Evolutionary conservation across 2,797 vertebrate species (phyloP), one percentile per base, ranked within the genome.

Genomic region (Lacerta agilis): DNA sequence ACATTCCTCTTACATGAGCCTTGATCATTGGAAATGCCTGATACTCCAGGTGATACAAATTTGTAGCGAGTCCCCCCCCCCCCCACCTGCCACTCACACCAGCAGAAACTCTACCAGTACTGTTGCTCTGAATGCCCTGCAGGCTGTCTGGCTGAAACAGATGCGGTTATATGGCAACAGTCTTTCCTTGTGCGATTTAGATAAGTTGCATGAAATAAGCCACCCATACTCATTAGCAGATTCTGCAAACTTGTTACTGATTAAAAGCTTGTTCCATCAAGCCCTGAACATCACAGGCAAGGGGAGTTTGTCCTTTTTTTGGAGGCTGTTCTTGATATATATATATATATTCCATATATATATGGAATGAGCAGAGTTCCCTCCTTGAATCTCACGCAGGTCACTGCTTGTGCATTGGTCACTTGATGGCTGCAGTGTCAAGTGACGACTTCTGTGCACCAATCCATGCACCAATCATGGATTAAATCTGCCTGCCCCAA

Each of bases 121-220:
- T 5, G 17, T 84, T 76, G 73, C 61, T 61, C 41, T 61, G 33
- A 75, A 75, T 41, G 38, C 41, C 38, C n/a, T 61, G 38, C 33
- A 61, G 83, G 45, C 71, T 79, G 38, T 67, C 38, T 86, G 29
- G 38, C n/a, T 45, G 17, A 86, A 80, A 58, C 85, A 80, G 49
- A 61, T 61, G 33, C 33, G 15, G 77, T 25, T 61, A 7, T 71
- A 41, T 27, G 18, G 29, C n/a, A 29, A 72, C 27, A 29, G 3
- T 58, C 20, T n/a, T n/a, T 73, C 17, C 13, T 64, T 64, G 17
- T 80, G 49, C 20, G 66, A 80, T 77, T 75, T 76, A 58, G 77
- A 55, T 20, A 71, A 20, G 66, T 83, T 71, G 10, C 5, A 10
- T 71, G 36, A 45, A 71, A 78, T 27, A 55, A 49, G 55, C 66